These are phyloP conservation scores for Aelia acuminata DNA, from an alignment of 2,888 invertebrate genomes.

Conservation along the genomic window DNA sequence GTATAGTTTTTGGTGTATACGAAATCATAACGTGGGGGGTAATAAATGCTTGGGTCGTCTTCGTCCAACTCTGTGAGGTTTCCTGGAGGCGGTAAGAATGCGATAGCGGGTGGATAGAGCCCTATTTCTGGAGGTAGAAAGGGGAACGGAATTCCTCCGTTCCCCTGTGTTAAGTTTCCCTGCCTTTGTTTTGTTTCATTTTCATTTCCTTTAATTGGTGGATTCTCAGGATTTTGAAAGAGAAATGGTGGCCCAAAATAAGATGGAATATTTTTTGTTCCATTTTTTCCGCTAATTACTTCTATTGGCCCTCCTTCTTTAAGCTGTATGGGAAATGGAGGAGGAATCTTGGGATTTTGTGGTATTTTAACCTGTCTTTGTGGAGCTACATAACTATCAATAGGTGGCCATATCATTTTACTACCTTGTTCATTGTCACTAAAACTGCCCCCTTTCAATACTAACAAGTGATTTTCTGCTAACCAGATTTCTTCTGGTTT, in stretches of 20 bases:
- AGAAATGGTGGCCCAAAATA: slow-evolving; percentile 67
- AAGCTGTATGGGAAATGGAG: slow-evolving; percentile 94
- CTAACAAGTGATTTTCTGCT: slow-evolving; percentile 88
- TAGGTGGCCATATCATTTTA: slow-evolving; percentile 78
- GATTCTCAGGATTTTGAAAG: slow-evolving; percentile 60
- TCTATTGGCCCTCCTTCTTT: slow-evolving; percentile 88
- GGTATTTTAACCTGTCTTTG: slow-evolving; percentile 88
- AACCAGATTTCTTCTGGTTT: slow-evolving; percentile 91
- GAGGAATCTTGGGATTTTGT: slow-evolving; percentile 85
- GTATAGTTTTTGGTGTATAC: slow-evolving; percentile 85
- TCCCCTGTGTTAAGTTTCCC: slow-evolving; percentile 78
- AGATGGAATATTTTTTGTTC: slow-evolving; percentile 72
- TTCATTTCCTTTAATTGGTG: slow-evolving; percentile 48
- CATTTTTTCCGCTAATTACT: slow-evolving; percentile 83
- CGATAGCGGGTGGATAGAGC: slow-evolving; percentile 78
- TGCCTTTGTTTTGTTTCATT: slow-evolving; percentile 68
- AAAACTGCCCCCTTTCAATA: slow-evolving; percentile 83
- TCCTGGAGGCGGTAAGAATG: slow-evolving; percentile 71
- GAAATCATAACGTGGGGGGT: slow-evolving; percentile 92
- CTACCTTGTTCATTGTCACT: slow-evolving; percentile 66
- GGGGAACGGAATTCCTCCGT: slow-evolving; percentile 71
- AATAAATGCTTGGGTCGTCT: slow-evolving; percentile 92
- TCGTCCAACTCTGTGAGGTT: slow-evolving; percentile 86
- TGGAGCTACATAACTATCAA: slow-evolving; percentile 88
- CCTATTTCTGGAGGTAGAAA: slow-evolving; percentile 71